Evolutionary conservation across 2,888 invertebrate genomes (phyloP), one percentile per base, ranked within the genome.

Genomic region (Fragum fragum): DNA sequence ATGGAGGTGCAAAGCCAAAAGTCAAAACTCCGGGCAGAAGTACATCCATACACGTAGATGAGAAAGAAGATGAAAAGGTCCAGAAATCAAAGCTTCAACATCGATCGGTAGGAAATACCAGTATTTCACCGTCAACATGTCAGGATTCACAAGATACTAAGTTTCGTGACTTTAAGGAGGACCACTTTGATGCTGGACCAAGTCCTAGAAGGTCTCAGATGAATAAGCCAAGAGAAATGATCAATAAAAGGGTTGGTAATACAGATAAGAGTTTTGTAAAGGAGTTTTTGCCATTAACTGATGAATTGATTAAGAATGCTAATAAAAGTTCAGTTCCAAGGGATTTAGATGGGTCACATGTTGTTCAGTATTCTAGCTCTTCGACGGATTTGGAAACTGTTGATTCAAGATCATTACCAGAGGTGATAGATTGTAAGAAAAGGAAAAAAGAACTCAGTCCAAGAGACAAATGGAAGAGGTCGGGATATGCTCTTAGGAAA

Each of bases 401-500:
- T 26, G 61, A 42, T n/a, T 7, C 26, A 36, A 28, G 7, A 47
- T 28, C 39, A 28, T 42, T 69, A 7, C 5, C 23, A 3, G 75
- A 53, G 23, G 7, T 42, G n/a, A 28, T 23, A 21, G 39, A 55
- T 14, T 32, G 70, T 29, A 42, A 47, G 42, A n/a, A 73, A 52
- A 74, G 53, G 59, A 75, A 79, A 63, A 53, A 70, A 23, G 69
- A 77, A 59, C 14, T 71, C 6, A 75, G 79, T 7, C 70, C 79
- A 11, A 76, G 70, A 52, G 78, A 79, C 11, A 73, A 69, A 69
- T 85, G 82, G 80, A 82, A 79, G 36, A 76, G 73, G 47, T 85
- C 85, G 14, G 85, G 85, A 7, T 59, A 76, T 23, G 82, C 85
- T 9, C 57, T 85, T n/a, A 69, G 80, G 42, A 80, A 78, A 39